A percentile compares a stretch with the other conserved stretches of the same genome.
Evolutionary conservation across 2,888 invertebrate species (phyloP).

Genomic region (Tachina grossa): DNA sequence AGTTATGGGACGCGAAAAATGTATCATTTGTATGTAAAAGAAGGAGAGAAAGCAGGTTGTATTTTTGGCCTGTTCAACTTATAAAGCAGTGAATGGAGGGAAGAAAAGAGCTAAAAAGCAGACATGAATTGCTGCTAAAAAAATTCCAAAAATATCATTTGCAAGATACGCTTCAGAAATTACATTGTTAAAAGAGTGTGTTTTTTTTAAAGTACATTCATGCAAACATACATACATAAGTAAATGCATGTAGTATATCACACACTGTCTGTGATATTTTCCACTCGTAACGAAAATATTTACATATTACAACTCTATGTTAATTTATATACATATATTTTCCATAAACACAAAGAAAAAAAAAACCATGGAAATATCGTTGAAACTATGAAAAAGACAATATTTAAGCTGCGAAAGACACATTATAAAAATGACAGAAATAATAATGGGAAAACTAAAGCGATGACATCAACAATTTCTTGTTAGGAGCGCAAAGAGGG

Average conservation of each 20-base stretch:
- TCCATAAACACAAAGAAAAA: neutral
- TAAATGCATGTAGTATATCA: slow-evolving; percentile 26
- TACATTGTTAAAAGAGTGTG: slow-evolving; percentile 79
- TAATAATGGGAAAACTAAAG: slow-evolving; percentile 74
- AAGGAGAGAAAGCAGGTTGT: neutral
- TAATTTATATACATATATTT: neutral
- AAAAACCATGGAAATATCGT: neutral
- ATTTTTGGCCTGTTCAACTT: neutral
- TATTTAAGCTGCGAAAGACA: slow-evolving; percentile 15
- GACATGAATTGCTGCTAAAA: slow-evolving; percentile 10
- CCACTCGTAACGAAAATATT: slow-evolving; percentile 14
- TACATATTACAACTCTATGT: slow-evolving; percentile 39
- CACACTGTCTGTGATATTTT: neutral
- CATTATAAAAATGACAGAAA: slow-evolving; percentile 47
- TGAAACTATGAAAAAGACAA: neutral
- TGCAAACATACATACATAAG: too few species aligned
- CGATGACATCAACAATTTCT: slow-evolving; percentile 43
- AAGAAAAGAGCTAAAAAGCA: neutral
- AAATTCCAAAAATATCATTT: slow-evolving; percentile 78
- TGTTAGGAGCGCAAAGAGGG: too few species aligned
- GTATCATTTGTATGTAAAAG: neutral
- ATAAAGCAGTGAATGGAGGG: too few species aligned
- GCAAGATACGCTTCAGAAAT: slow-evolving; percentile 78
- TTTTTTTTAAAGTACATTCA: slow-evolving; percentile 44
- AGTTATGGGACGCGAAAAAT: neutral